These are phyloP conservation scores for Chlamydotis undulata DNA, from an alignment of 2,113 vertebrate species.

Conservation along the genomic window DNA sequence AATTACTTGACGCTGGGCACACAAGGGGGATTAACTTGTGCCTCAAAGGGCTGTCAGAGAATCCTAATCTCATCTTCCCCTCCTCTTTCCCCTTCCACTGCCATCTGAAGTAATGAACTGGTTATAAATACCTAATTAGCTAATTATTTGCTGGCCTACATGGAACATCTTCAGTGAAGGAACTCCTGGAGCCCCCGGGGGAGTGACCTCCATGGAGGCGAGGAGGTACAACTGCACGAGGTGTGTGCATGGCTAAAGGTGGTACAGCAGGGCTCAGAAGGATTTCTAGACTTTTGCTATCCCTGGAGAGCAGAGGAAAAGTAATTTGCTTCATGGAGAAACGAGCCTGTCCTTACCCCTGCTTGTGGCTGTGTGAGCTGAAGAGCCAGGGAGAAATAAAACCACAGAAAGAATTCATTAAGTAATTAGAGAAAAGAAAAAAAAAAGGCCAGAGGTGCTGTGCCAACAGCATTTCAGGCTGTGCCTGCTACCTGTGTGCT, in stretches of 20 bases:
- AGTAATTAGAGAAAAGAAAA: not conserved
- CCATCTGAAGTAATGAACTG: constrained; percentile 48
- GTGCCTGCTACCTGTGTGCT: not conserved
- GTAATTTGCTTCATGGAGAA: constrained; percentile 43
- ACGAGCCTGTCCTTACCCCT: not conserved
- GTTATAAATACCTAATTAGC: constrained; percentile 75
- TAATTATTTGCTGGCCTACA: constrained; percentile 70
- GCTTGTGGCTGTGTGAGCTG: not conserved
- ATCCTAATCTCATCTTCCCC: constrained; percentile 55
- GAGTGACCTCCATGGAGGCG: not conserved
- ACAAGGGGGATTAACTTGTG: constrained; percentile 58
- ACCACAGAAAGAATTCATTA: not conserved
- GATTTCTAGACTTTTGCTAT: not conserved
- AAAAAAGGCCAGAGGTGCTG: not conserved
- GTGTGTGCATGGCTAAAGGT: not conserved
- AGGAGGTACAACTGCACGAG: rapidly evolving
- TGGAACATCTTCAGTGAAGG: constrained; percentile 41
- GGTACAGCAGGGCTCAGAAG: not conserved
- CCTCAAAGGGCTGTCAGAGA: constrained; percentile 45
- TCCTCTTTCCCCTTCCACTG: constrained; percentile 9
- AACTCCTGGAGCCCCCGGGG: constrained; percentile 22
- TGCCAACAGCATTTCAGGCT: not conserved
- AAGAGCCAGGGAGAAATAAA: not conserved
- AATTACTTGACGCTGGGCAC: constrained; percentile 51
- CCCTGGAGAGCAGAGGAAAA: constrained; percentile 20